These are phyloP conservation scores for Megalurothrips usitatus DNA, from an alignment of 2,888 invertebrate genomes.

Conservation along the genomic window DNA sequence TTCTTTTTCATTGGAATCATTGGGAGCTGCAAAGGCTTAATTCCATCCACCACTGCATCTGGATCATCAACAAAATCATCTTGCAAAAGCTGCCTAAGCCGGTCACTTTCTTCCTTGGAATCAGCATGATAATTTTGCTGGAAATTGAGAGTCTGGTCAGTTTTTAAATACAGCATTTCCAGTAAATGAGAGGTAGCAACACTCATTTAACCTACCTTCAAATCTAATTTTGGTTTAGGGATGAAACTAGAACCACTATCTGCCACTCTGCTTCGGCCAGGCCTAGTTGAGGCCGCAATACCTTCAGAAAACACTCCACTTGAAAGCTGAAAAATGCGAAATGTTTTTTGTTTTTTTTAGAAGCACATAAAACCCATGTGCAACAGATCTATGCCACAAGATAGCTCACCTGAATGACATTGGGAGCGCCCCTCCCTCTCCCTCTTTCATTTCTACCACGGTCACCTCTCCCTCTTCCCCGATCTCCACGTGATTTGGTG, in stretches of 20 bases:
- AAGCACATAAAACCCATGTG: not conserved
- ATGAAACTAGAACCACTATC: not conserved
- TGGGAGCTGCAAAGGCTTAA: not conserved
- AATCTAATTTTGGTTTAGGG: slow-evolving; percentile 2
- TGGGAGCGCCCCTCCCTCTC: not conserved
- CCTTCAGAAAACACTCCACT: slow-evolving; percentile 5
- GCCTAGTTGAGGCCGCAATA: not conserved
- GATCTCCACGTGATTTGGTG: not conserved
- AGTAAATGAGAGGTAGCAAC: not conserved
- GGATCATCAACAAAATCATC: slow-evolving; percentile 39
- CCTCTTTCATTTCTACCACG: not conserved
- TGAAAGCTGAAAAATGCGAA: not conserved
- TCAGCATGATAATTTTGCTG: slow-evolving; percentile 36
- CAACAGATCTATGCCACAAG: not conserved
- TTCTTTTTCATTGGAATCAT: slow-evolving; percentile 24
- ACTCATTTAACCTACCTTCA: not conserved
- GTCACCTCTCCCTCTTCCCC: not conserved
- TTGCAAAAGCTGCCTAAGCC: slow-evolving; percentile 37
- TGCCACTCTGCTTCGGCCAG: not conserved
- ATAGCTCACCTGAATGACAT: not conserved
- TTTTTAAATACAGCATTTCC: not conserved
- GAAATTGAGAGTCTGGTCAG: not conserved
- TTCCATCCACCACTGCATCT: slow-evolving; percentile 34
- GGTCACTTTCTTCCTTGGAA: slow-evolving; percentile 38
- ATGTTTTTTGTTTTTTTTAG: not conserved